Conservation (phyloP, 2,113 vertebrate species). For the Ageneiosus marmoratus region DNA sequence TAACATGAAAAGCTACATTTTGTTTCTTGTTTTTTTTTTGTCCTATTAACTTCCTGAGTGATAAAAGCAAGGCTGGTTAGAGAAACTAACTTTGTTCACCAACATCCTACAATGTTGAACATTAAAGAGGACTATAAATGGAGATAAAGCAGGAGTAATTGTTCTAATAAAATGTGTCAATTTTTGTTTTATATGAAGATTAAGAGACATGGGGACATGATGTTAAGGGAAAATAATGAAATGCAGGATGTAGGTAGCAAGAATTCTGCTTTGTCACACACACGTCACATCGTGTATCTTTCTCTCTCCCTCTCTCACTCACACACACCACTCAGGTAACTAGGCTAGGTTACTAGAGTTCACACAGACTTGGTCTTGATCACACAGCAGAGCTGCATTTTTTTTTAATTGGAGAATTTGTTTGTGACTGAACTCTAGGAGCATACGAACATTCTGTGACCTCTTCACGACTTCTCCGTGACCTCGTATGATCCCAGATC, state of each 20-base stretch:
- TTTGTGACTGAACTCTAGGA: background rate
- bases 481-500: background rate
- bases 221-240: background rate
- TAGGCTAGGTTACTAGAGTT: background rate
- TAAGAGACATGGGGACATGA: background rate
- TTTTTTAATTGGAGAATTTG: background rate
- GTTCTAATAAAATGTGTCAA: background rate
- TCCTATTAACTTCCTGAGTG: no score
- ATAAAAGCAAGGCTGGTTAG: background rate
- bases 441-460: background rate
- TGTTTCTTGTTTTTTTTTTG: no score
- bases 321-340: background rate
- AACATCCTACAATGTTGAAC: background rate
- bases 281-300: background rate
- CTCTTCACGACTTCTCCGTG: background rate
- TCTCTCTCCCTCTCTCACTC: background rate
- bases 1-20: no score
- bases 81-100: background rate
- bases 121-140: background rate
- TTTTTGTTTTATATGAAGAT: background rate
- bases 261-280: background rate
- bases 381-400: background rate
- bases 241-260: background rate
- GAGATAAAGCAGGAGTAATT: background rate
- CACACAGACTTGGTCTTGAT: background rate